Evolutionary conservation across 2,113 vertebrate genomes (phyloP).

Genomic region (Zapornia atra): DNA sequence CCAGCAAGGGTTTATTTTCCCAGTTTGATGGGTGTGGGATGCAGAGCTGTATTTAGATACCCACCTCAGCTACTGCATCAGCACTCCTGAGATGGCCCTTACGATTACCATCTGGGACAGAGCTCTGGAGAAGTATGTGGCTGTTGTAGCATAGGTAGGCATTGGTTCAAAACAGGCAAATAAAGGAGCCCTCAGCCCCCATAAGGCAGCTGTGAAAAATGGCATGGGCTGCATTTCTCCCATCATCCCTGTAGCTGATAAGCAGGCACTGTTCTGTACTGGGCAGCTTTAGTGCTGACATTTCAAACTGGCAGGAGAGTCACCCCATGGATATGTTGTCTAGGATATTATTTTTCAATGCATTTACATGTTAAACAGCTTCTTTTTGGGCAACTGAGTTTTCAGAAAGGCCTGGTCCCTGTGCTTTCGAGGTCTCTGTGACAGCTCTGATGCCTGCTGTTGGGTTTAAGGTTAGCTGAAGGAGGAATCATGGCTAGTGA

Average conservation of each 20-base stretch:
- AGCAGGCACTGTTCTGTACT: background rate
- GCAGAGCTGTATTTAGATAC: background rate
- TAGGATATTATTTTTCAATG: background rate
- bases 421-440: background rate
- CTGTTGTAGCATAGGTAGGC: background rate
- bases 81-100: background rate
- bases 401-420: background rate
- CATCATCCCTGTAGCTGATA: background rate
- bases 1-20: background rate
- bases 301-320: background rate
- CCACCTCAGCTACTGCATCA: background rate
- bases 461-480: background rate
- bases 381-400: background rate
- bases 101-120: background rate
- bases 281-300: background rate
- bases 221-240: background rate
- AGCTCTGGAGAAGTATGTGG: background rate
- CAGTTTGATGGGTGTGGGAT: background rate
- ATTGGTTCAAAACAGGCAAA: background rate
- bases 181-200: background rate
- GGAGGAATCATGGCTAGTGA: background rate
- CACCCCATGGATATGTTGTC: background rate
- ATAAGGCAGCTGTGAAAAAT: background rate
- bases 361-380: background rate
- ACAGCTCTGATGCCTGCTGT: background rate